These are phyloP conservation scores for Paratilapia polleni DNA, from an alignment of 2,113 vertebrate species.

Conservation along the genomic window DNA sequence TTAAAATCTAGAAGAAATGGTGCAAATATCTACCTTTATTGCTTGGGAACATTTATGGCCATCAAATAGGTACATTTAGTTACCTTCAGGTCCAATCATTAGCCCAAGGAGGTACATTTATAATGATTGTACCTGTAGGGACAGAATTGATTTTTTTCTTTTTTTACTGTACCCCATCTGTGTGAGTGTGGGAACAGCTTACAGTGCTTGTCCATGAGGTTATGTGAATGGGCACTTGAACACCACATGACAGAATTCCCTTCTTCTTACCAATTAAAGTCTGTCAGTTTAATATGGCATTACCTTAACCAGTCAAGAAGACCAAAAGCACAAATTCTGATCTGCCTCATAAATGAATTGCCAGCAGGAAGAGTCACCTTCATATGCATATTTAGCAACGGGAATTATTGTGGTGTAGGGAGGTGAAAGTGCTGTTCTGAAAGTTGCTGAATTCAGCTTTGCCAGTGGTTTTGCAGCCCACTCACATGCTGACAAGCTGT, in stretches of 20 bases:
- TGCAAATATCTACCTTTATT: too few relatives aligned
- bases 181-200: background rate
- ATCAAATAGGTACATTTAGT: too few relatives aligned
- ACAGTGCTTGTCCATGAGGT: background rate
- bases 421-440: background rate
- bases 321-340: background rate
- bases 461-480: background rate
- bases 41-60: too few relatives aligned
- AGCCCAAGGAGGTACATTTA: too few relatives aligned
- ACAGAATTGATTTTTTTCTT: background rate
- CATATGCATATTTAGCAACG: background rate
- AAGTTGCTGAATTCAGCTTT: conserved; percentile 7
- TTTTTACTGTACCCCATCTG: background rate
- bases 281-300: background rate
- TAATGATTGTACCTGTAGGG: too few relatives aligned
- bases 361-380: background rate
- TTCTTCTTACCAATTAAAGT: background rate
- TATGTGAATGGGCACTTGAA: background rate
- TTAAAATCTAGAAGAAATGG: too few relatives aligned
- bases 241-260: rapidly evolving
- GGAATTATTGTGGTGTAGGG: background rate
- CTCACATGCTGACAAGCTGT: background rate
- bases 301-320: background rate
- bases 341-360: background rate
- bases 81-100: too few relatives aligned